phyloP scores from a whole-genome alignment of 92 coral and sea anemone genomes.

The Anthopleura xanthogrammica region DNA sequence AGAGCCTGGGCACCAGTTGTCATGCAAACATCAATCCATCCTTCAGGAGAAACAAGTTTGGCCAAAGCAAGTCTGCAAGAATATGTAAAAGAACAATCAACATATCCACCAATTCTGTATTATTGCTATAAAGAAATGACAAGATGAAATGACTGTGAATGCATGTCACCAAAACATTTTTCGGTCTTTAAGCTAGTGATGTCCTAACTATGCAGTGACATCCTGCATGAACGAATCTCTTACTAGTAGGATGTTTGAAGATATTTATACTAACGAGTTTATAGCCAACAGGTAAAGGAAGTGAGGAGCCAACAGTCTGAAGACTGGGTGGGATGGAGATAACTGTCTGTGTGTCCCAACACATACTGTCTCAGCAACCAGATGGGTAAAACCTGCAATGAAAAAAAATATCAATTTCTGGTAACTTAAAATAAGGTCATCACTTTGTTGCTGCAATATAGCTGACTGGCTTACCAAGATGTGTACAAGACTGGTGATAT shows the following conservation, averaged over 20 bases:
- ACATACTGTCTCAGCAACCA: constrained; percentile 85
- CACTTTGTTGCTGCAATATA: neutral
- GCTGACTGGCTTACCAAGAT: constrained; percentile 63
- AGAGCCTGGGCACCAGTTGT: constrained; percentile 89
- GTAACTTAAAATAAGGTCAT: neutral
- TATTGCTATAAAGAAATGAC: too few relatives aligned
- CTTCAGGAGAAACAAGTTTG: constrained; percentile 81
- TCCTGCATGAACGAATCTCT: too few relatives aligned
- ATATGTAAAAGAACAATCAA: neutral
- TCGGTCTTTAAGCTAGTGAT: too few relatives aligned
- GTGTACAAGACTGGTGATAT: constrained; percentile 92
- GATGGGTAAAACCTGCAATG: constrained; percentile 84
- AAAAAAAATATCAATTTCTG: neutral
- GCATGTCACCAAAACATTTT: too few relatives aligned
- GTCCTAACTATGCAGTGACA: too few relatives aligned
- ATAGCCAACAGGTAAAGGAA: constrained; percentile 83
- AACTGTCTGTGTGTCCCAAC: constrained; percentile 92
- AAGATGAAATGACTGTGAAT: too few relatives aligned
- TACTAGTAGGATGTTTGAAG: neutral
- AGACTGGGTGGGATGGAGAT: constrained; percentile 95
- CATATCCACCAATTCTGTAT: too few relatives aligned
- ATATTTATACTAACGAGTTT: neutral
- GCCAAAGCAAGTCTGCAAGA: constrained; percentile 76
- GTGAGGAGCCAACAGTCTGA: constrained; percentile 94
- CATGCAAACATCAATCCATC: constrained; percentile 96